A percentile compares a stretch with the other conserved stretches of the same genome.
phyloP scores from a whole-genome alignment of 1,140 invertebrate genomes.

The Saccostrea echinata region DNA sequence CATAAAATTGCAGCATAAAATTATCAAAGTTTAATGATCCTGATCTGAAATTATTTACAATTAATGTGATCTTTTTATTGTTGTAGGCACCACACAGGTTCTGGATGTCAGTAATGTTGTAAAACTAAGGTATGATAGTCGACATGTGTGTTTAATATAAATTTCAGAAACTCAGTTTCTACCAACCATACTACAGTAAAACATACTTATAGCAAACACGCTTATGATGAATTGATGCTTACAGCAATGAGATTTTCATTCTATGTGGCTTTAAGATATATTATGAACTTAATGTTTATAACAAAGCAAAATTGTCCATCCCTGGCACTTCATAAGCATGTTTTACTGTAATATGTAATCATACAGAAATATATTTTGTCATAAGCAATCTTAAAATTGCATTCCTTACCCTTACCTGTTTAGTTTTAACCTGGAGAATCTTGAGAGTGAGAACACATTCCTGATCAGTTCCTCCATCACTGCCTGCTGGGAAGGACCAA shows the following conservation, averaged over 20 bases:
- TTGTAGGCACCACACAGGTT: neutral
- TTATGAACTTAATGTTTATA: too few species aligned
- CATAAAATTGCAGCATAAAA: neutral
- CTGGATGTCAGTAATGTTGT: slow-evolving; percentile 16
- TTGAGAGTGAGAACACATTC: slow-evolving; percentile 22
- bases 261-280: too few species aligned
- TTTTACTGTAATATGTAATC: too few species aligned
- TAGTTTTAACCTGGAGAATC: slow-evolving; percentile 32
- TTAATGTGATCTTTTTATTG: neutral
- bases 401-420: slow-evolving; percentile 3
- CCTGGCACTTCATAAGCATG: too few species aligned
- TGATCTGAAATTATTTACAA: neutral
- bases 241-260: too few species aligned
- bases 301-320: too few species aligned
- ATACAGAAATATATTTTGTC: neutral
- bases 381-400: neutral
- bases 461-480: slow-evolving; percentile 36
- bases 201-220: too few species aligned
- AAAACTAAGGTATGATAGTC: neutral
- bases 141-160: too few species aligned
- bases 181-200: too few species aligned
- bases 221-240: too few species aligned
- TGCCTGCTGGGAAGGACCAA: neutral
- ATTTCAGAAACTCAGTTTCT: too few species aligned
- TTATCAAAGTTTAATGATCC: neutral